phyloP scores from a whole-genome alignment of 2,113 vertebrate genomes.

The Amphilophus citrinellus region DNA sequence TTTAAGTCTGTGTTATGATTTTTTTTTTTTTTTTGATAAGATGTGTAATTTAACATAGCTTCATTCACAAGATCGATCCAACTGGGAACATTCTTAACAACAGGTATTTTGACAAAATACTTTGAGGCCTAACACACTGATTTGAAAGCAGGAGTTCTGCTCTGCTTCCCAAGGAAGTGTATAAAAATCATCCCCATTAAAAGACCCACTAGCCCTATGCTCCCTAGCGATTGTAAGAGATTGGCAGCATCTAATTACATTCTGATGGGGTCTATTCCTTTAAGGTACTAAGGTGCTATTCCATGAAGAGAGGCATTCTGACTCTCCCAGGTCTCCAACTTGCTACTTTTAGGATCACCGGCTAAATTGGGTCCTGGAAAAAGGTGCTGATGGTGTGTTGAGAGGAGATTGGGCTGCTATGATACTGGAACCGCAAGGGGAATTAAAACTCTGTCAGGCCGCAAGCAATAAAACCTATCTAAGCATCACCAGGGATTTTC shows the following conservation, averaged over 20 bases:
- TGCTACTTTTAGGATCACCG: conserved; percentile 68
- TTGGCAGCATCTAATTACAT: conserved; percentile 76
- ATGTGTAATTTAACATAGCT: conserved; percentile 50
- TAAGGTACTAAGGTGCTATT: conserved; percentile 61
- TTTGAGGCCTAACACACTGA: conserved; percentile 30
- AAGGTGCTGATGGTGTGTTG: conserved; percentile 70
- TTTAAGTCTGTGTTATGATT: neutral
- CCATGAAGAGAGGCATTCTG: conserved; percentile 42
- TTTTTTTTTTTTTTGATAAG: conserved; percentile 34
- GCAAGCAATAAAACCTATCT: conserved; percentile 66
- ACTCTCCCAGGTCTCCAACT: conserved; percentile 43
- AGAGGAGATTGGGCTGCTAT: conserved; percentile 62
- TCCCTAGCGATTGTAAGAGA: conserved; percentile 61
- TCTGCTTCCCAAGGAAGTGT: conserved; percentile 39
- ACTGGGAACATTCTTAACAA: conserved; percentile 31
- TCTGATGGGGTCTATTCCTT: conserved; percentile 54
- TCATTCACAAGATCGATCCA: conserved; percentile 39
- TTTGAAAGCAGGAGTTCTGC: conserved; percentile 37
- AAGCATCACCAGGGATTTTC: conserved; percentile 62
- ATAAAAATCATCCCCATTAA: conserved; percentile 46
- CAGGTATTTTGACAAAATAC: conserved; percentile 19
- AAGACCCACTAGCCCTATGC: conserved; percentile 4
- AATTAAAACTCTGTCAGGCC: conserved; percentile 73
- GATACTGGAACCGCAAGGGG: conserved; percentile 68
- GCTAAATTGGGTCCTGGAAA: conserved; percentile 72